Evolutionary conservation across 1,140 invertebrate species (phyloP), one percentile per base, ranked within the genome.

Genomic region (Anoplophora glabripennis): DNA sequence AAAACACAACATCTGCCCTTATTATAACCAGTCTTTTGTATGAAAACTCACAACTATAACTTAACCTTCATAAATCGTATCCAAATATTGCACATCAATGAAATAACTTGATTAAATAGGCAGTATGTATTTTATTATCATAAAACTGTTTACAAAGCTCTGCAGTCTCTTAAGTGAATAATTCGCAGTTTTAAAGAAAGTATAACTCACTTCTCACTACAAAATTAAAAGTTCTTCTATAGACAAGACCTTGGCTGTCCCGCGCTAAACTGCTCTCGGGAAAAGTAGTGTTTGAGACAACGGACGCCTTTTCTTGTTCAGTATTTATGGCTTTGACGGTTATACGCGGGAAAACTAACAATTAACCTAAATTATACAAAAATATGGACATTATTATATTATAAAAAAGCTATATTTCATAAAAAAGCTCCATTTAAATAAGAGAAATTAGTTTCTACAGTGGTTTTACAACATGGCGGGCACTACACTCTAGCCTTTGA

Each of bases 401-500:
- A 57, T 14, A 53, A 55, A 61, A 34, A 41, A 46, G 18, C 28
- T 34, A 59, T 17, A 58, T 64, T 61, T 54, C 54, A 21, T 9
- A 34, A 14, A 45, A 61, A 48, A 46, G 10, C 18, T 15, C 46
- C 18, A 12, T 34, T 35, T 14, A 44, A 56, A 45, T 42, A 57
- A 46, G 53, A 58, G 46, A 66, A 65, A 65, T 60, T 56, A 21
- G 44, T 59, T 68, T 63, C 56, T 51, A 38, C 48, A 49, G 52
- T 53, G 48, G 41, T 61, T 67, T 65, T 64, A 70, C 72, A 75
- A 75, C 70, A 75, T 75, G 72, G 74, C 74, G 73, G 74, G 71
- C 61, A 65, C 59, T 67, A 14, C 69, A 70, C 56, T 67, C 60
- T 66, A 68, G 57, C 59, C 67, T 68, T 61, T 67, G 58, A 58